Evolutionary conservation across 2,888 invertebrate species (phyloP).

Genomic region (Ceriagrion tenellum): DNA sequence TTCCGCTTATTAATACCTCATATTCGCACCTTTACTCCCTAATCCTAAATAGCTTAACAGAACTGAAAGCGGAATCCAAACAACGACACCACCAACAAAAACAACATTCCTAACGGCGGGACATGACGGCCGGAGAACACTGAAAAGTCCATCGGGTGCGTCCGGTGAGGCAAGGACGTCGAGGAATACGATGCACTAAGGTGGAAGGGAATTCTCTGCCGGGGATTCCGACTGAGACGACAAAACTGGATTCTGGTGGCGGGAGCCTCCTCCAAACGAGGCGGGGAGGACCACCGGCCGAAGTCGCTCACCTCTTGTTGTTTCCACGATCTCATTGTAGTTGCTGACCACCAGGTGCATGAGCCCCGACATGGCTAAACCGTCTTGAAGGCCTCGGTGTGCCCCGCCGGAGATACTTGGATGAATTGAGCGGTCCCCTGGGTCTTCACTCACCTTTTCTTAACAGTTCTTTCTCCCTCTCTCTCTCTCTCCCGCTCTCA

Average conservation of each 20-base stretch:
- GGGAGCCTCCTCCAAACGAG: too few relatives aligned
- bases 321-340: constrained; percentile 79
- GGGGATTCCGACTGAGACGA: too few relatives aligned
- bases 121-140: not conserved
- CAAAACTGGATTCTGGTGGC: not conserved
- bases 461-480: not conserved
- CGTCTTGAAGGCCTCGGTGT: not conserved
- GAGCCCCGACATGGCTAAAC: constrained; percentile 78
- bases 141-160: not conserved
- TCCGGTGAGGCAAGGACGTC: not conserved
- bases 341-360: constrained; percentile 80
- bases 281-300: not conserved
- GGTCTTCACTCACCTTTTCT: constrained; percentile 61
- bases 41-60: not conserved
- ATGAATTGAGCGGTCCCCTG: not conserved
- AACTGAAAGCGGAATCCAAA: not conserved
- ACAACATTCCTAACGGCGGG: not conserved
- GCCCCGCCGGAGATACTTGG: not conserved
- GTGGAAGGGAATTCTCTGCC: not conserved
- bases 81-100: not conserved
- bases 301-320: constrained; percentile 78
- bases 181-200: not conserved
- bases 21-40: not conserved
- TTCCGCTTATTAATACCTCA: too few relatives aligned
- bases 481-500: not conserved